Conservation (phyloP, 2,888 invertebrate species). For the Leptopilina drosophilae region DNA sequence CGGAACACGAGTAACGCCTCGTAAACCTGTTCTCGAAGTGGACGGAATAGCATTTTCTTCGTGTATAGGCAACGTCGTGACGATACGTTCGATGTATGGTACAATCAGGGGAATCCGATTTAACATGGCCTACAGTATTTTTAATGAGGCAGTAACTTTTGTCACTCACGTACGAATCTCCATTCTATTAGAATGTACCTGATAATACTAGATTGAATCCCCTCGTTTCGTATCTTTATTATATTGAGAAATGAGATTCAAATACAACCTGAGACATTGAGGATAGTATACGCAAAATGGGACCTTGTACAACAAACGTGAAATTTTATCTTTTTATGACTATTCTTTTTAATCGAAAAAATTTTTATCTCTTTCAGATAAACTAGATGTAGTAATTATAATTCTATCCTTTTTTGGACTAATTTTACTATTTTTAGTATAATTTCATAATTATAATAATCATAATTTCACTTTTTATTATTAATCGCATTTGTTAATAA, state of each 20-base stretch:
- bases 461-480: too few relatives aligned
- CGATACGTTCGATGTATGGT: constrained; percentile 40
- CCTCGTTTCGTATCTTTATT: constrained; percentile 27
- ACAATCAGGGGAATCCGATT: constrained; percentile 40
- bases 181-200: constrained; percentile 31
- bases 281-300: too few relatives aligned
- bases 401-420: too few relatives aligned
- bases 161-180: constrained; percentile 35
- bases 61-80: constrained; percentile 40
- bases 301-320: not conserved
- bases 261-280: too few relatives aligned
- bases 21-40: constrained; percentile 55
- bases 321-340: too few relatives aligned
- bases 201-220: constrained; percentile 29
- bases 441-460: too few relatives aligned
- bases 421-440: too few relatives aligned
- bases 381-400: too few relatives aligned
- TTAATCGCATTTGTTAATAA: too few relatives aligned
- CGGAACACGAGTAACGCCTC: constrained; percentile 59
- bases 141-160: constrained; percentile 41
- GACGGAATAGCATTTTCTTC: constrained; percentile 44
- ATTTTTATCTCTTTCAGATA: too few relatives aligned
- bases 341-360: too few relatives aligned
- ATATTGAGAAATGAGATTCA: not conserved
- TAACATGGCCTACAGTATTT: constrained; percentile 40